Percentiles rank a stretch among this genome's conserved stretches.
phyloP scores from a whole-genome alignment of 2,888 invertebrate species.

The Psylliodes chrysocephalus region DNA sequence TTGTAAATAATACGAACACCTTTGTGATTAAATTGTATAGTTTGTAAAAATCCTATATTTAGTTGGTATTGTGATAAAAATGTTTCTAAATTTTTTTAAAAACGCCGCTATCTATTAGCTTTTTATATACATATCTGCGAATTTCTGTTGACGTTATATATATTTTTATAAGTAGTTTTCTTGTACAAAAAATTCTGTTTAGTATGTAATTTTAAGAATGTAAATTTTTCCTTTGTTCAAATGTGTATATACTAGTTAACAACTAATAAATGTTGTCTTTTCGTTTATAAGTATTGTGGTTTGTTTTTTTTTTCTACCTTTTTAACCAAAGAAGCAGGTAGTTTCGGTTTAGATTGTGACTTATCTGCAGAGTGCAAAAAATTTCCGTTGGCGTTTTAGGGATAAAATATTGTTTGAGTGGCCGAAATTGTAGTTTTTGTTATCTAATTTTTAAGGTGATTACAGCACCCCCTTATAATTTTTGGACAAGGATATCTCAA shows the following conservation, averaged over 20 bases:
- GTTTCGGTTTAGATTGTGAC: too few species aligned
- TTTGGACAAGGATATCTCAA: too few species aligned
- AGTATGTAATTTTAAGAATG: constrained; percentile 18
- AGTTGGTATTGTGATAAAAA: constrained; percentile 38
- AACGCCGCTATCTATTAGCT: constrained; percentile 36
- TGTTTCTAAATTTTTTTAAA: constrained; percentile 25
- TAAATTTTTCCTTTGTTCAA: constrained; percentile 31
- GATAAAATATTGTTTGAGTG: too few species aligned
- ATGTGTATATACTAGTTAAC: constrained; percentile 39
- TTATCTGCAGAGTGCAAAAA: too few species aligned
- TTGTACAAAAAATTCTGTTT: constrained; percentile 30
- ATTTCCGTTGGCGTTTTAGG: too few species aligned
- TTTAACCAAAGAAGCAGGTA: too few species aligned
- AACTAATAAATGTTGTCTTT: constrained; percentile 43
- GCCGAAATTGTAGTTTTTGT: too few species aligned
- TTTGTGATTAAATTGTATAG: constrained; percentile 36
- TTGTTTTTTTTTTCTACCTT: too few species aligned
- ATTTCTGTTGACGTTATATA: constrained; percentile 38
- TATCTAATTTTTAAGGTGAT: too few species aligned
- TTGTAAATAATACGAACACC: constrained; percentile 36
- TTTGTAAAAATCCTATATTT: constrained; percentile 36
- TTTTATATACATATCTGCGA: constrained; percentile 40
- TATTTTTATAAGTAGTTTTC: constrained; percentile 31
- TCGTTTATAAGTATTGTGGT: too few species aligned
- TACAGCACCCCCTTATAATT: too few species aligned